phyloP scores from a whole-genome alignment of 2,113 vertebrate genomes.

The Athene noctua region DNA sequence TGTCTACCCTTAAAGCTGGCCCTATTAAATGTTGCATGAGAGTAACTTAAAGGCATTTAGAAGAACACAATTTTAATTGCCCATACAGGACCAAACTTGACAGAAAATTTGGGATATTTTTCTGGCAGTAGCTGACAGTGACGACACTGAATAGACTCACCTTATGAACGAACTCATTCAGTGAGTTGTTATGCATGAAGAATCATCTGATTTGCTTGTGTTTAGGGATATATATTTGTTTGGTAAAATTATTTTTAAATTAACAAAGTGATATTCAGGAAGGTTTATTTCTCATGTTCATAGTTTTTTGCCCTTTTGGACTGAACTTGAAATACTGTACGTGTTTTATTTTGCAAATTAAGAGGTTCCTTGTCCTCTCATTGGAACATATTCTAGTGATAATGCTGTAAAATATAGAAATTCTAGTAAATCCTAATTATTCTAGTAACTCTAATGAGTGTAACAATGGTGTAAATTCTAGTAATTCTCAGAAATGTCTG shows the following conservation, averaged over 20 bases:
- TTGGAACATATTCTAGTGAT: background rate
- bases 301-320: background rate
- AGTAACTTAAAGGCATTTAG: background rate
- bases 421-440: background rate
- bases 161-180: background rate
- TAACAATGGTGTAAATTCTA: background rate
- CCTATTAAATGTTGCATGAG: background rate
- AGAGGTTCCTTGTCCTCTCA: background rate
- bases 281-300: background rate
- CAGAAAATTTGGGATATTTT: background rate
- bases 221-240: background rate
- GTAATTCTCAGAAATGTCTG: background rate
- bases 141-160: background rate
- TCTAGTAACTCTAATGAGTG: background rate
- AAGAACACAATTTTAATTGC: background rate
- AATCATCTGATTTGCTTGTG: background rate
- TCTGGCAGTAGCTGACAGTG: background rate
- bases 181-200: background rate
- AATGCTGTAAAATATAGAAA: background rate
- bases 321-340: background rate
- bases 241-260: background rate
- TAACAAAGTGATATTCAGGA: background rate
- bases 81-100: slow-evolving; percentile 6
- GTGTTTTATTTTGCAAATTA: background rate
- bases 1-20: background rate